These are phyloP conservation scores for Ormyrus pomaceus DNA, from an alignment of 2,888 invertebrate genomes.

Conservation along the genomic window DNA sequence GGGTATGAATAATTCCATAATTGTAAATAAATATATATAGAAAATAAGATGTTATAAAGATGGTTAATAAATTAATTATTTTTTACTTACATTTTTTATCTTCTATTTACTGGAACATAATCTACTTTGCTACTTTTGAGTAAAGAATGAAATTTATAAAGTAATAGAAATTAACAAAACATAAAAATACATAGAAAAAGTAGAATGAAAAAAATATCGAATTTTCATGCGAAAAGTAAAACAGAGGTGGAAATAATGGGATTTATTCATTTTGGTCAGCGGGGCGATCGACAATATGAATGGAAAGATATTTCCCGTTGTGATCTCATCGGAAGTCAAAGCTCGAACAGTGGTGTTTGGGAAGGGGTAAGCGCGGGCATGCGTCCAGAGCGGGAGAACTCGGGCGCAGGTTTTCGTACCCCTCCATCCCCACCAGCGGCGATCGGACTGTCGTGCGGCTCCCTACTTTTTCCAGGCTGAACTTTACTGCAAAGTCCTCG, in stretches of 20 bases:
- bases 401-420: conserved; percentile 70
- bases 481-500: conserved; percentile 21
- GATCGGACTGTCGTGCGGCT: conserved; percentile 14
- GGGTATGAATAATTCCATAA: too few species aligned
- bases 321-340: conserved; percentile 68
- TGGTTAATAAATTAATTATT: too few species aligned
- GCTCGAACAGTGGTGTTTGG: conserved; percentile 60
- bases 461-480: conserved; percentile 19
- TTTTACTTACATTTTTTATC: too few species aligned
- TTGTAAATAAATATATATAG: too few species aligned
- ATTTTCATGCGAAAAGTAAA: too few species aligned
- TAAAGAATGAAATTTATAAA: too few species aligned
- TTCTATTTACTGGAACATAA: too few species aligned
- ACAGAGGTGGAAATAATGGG: background rate
- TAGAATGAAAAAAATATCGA: too few species aligned
- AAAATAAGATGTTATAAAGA: too few species aligned
- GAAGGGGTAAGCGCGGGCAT: conserved; percentile 68
- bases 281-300: conserved; percentile 12
- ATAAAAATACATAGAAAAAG: too few species aligned
- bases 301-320: conserved; percentile 53
- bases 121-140: too few species aligned
- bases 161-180: too few species aligned
- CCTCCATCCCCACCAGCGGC: background rate
- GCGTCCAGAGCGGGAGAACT: conserved; percentile 70
- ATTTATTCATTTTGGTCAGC: background rate